A percentile compares a stretch with the other conserved stretches of the same genome.
Conservation (phyloP, 2,888 invertebrate genomes). For the Biston betularia region DNA sequence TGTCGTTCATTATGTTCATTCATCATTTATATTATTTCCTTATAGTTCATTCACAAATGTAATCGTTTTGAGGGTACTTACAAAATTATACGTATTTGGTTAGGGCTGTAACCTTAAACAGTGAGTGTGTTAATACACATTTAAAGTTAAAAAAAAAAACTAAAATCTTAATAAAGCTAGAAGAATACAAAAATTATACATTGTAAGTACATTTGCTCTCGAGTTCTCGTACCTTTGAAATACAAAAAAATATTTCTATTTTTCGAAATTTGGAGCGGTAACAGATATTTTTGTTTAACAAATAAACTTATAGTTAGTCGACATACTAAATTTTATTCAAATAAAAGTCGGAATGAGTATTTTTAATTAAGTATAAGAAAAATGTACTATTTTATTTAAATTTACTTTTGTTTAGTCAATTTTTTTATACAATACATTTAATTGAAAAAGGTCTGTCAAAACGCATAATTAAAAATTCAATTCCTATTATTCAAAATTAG, state of each 20-base stretch:
- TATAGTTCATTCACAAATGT: conserved; percentile 4
- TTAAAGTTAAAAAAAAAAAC: conserved; percentile 54
- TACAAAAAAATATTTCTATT: conserved; percentile 15
- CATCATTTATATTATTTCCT: not conserved
- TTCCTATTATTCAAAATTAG: too few species aligned
- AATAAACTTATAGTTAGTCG: not conserved
- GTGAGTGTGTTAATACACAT: conserved; percentile 85
- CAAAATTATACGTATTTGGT: conserved; percentile 66
- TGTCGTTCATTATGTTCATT: conserved; percentile 1
- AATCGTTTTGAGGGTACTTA: conserved; percentile 11
- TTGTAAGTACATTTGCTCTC: conserved; percentile 32
- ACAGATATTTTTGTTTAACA: not conserved
- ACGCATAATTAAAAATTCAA: too few species aligned
- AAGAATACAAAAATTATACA: conserved; percentile 72
- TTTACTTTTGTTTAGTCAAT: too few species aligned
- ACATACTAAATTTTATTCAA: not conserved
- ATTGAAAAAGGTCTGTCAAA: too few species aligned
- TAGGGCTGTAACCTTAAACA: conserved; percentile 79
- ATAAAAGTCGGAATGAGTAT: not conserved
- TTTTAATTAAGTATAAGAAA: not conserved
- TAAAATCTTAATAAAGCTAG: conserved; percentile 75
- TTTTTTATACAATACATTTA: too few species aligned
- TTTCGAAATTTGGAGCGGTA: not conserved
- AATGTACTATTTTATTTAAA: not conserved
- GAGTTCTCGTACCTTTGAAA: conserved; percentile 31